Conservation (phyloP, 2,797 vertebrate genomes). For the Eurystomus glaucurus region DNA sequence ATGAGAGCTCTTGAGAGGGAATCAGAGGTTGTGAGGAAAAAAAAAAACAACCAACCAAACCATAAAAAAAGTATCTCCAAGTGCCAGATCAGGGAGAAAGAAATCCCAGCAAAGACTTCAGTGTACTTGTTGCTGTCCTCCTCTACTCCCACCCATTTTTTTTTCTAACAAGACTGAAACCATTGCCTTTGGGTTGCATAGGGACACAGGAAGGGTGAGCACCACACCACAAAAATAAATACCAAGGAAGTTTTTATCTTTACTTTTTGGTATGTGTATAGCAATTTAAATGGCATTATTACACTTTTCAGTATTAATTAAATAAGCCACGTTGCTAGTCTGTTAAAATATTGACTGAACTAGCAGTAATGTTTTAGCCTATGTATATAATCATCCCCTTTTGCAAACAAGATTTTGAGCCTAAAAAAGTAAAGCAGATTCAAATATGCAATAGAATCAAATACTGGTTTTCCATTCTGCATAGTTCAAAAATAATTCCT, state of each 20-base stretch:
- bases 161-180: neutral
- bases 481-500: neutral
- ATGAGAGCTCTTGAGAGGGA: neutral
- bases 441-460: neutral
- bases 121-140: accelerated
- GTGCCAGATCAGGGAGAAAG: neutral
- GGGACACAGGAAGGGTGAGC: neutral
- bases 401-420: neutral
- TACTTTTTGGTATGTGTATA: too few species aligned
- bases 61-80: neutral
- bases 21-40: neutral
- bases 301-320: neutral
- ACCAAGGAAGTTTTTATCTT: too few species aligned
- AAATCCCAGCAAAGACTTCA: neutral
- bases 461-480: neutral
- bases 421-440: neutral
- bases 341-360: neutral
- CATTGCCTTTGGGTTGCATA: neutral
- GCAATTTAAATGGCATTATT: neutral
- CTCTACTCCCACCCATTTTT: too few species aligned
- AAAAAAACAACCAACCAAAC: neutral
- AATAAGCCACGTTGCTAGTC: neutral
- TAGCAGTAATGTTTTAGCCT: neutral
- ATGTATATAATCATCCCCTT: neutral
- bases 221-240: neutral